A percentile compares a stretch with the other conserved stretches of the same genome.
Evolutionary conservation across 2,113 vertebrate species (phyloP).

Genomic region (Macroglossus sobrinus): DNA sequence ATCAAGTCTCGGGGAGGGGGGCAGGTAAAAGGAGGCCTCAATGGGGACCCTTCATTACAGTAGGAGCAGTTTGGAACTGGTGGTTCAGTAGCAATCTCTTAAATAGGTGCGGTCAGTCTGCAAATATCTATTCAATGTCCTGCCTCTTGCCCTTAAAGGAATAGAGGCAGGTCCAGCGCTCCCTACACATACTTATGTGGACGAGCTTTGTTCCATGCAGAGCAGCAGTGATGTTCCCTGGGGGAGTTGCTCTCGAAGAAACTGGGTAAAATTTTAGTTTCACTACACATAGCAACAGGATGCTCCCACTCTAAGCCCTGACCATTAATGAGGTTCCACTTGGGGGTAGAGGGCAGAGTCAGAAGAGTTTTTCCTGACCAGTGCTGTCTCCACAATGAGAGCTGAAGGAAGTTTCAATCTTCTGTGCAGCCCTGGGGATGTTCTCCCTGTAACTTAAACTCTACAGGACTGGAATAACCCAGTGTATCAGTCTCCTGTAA

Average conservation of each 20-base stretch:
- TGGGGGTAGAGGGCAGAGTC: neutral
- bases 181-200: fast-evolving
- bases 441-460: neutral
- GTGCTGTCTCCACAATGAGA: neutral
- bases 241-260: neutral
- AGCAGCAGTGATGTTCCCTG: neutral
- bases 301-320: neutral
- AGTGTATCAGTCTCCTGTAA: neutral
- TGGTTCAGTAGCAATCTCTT: neutral
- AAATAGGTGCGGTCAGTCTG: neutral
- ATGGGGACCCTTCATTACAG: neutral
- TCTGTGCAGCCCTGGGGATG: neutral
- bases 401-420: neutral
- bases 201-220: neutral
- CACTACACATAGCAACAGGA: neutral
- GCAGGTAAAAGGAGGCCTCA: neutral
- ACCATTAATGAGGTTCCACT: neutral
- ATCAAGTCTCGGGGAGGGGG: neutral
- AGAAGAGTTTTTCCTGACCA: neutral
- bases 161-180: neutral
- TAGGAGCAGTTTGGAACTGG: neutral
- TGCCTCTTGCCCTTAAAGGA: neutral
- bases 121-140: neutral
- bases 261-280: neutral
- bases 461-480: neutral